Percentiles rank a stretch among this genome's conserved stretches.
Conservation (phyloP, 2,888 invertebrate species). For the Leptarthrus brevirostris region DNA sequence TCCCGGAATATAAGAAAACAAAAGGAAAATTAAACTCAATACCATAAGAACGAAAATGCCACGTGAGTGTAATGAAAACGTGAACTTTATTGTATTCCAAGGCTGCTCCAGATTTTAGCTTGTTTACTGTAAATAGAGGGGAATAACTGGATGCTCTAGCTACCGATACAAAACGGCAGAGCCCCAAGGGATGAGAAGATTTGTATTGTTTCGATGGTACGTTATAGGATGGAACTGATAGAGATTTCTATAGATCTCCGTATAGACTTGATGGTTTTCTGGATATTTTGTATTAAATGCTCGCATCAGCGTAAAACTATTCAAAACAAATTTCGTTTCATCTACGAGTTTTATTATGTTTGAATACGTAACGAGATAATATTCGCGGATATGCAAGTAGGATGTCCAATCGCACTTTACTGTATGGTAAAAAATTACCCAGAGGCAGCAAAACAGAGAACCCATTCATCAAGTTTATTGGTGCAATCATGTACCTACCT, state of each 20-base stretch:
- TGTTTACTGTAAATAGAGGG: constrained; percentile 41
- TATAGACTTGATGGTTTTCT: constrained; percentile 12
- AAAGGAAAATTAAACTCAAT: constrained; percentile 38
- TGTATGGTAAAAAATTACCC: background rate
- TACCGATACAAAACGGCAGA: background rate
- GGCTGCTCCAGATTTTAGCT: constrained; percentile 35
- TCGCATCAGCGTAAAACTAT: background rate
- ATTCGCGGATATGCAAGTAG: background rate
- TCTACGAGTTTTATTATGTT: constrained; percentile 18
- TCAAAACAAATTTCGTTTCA: constrained; percentile 3
- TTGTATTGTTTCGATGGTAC: constrained; percentile 25
- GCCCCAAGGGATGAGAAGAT: background rate
- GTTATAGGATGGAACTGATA: background rate
- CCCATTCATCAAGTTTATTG: background rate
- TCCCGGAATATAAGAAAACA: constrained; percentile 32
- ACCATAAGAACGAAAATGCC: constrained; percentile 9
- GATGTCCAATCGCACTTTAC: background rate
- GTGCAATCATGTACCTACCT: no score
- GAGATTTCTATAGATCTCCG: background rate
- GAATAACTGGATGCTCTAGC: background rate
- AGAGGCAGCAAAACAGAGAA: background rate
- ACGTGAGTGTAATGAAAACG: constrained; percentile 45
- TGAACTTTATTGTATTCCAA: constrained; percentile 31
- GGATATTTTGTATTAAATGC: background rate
- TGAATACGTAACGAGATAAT: constrained; percentile 37